A percentile compares a stretch with the other conserved stretches of the same genome.
Evolutionary conservation across 2,888 invertebrate species (phyloP).

Genomic region (Brachypterus glaber): DNA sequence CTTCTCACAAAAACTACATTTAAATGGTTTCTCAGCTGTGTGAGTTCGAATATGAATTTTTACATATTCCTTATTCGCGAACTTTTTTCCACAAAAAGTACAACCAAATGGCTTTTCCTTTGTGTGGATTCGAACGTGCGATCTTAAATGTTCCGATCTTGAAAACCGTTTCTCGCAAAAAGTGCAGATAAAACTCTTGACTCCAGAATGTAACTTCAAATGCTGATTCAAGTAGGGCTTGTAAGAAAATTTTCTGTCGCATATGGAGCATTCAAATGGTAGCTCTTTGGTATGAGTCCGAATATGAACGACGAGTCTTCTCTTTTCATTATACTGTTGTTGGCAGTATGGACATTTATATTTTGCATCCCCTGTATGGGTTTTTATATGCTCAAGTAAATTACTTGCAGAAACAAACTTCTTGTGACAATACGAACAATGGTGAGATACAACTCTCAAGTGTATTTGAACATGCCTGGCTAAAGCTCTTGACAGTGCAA

Average conservation of each 20-base stretch:
- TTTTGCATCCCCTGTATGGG: slow-evolving; percentile 29
- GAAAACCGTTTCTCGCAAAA: no score
- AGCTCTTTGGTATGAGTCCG: slow-evolving; percentile 29
- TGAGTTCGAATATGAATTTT: slow-evolving; percentile 48
- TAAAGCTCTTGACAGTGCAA: no score
- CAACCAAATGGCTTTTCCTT: no score
- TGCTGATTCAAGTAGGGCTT: no score
- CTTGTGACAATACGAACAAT: no score
- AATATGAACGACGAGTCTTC: slow-evolving; percentile 28
- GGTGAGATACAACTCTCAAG: no score
- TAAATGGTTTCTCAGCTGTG: slow-evolving; percentile 50
- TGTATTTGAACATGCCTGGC: no score
- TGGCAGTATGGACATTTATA: slow-evolving; percentile 28
- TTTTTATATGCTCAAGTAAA: slow-evolving; percentile 26
- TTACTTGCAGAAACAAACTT: no score
- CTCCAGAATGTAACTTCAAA: no score
- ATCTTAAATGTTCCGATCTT: no score
- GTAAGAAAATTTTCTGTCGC: slow-evolving; percentile 50
- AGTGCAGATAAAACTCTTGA: no score
- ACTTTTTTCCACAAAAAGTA: slow-evolving; percentile 31
- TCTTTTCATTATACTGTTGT: slow-evolving; percentile 28
- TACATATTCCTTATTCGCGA: slow-evolving; percentile 31
- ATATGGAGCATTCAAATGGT: slow-evolving; percentile 42
- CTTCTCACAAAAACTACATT: slow-evolving; percentile 47
- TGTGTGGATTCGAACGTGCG: no score